Base-by-base conservation (phyloP, 2,797 vertebrate genomes). In the Lates japonicus region DNA sequence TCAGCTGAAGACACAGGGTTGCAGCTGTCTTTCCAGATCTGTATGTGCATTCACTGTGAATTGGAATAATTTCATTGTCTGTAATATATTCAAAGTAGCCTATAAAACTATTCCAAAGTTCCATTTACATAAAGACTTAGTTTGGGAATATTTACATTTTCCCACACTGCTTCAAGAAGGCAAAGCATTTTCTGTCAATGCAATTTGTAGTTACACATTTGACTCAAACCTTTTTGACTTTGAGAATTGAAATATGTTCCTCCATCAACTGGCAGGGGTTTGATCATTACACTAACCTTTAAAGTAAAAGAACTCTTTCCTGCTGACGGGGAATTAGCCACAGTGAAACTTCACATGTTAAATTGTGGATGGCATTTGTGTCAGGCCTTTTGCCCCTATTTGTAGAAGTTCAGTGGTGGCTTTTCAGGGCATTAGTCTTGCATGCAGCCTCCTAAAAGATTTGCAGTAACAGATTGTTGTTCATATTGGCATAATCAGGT, bases 11-110 rank as follows among this genome's bases (percentile, higher is more conserved):
- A 80, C 64, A 20, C 31, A 17, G 54, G 57, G 46, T 31, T 70
- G 54, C 68, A 80, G 78, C 66, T 25, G 33, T 81, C 63, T 76
- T 62, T 76, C 33, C 65, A 64, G 41, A 83, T 87, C 39, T 68
- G 33, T 73, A 63, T 49, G 42, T 74, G 65, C 63, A 66, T 58
- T 73, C 46, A 63, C 64, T 76, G 39, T 59, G 72, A 35, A 70
- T 44, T 69, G 51, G 66, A 61, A 83, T 75, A 14, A 70, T 75
- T 68, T 8, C 61, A 71, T 35, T 81, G 54, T 76, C 57, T 78
- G 31, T 76, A 61, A 80, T 70, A 64, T 59, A 78, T 83, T 63
- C 31, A 80, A 75, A 49, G 7, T 78, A 65, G 76, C 76, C 3
- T 33, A 68, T 37, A 20, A 35, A 68, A 39, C 74, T 65, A 70